Conservation (phyloP, 2,797 vertebrate genomes). For the Girardinus metallicus region DNA sequence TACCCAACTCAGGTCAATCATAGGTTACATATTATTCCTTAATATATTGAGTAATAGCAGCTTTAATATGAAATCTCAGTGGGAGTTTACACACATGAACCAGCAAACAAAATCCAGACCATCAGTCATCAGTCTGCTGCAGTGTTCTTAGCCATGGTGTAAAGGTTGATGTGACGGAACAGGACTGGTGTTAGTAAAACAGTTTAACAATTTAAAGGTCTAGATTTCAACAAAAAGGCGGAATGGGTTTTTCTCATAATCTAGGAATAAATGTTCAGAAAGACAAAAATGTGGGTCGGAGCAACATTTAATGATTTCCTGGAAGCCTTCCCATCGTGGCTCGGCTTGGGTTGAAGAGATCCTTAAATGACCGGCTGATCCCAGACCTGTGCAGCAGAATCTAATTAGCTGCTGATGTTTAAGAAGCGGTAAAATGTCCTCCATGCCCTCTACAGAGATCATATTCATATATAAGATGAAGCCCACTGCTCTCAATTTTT, state of each 20-base stretch:
- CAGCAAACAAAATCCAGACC: not conserved
- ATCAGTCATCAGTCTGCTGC: not conserved
- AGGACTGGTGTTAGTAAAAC: not conserved
- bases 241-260: not conserved
- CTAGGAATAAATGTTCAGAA: not conserved
- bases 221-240: not conserved
- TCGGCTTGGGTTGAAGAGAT: not conserved
- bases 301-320: not conserved
- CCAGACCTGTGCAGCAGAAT: conserved; percentile 3
- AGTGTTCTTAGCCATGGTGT: not conserved
- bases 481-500: not conserved
- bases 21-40: not conserved
- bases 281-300: not conserved
- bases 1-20: not conserved
- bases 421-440: not conserved
- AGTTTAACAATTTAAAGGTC: not conserved
- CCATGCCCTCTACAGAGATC: not conserved
- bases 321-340: not conserved
- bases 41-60: not conserved
- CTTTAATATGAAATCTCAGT: not conserved
- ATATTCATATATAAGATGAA: not conserved
- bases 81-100: not conserved
- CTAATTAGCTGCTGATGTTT: conserved; percentile 9
- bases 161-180: not conserved
- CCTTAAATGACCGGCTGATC: not conserved